Evolutionary conservation across 2,797 vertebrate genomes (phyloP).

Genomic region (Petrocephalus sullivani): DNA sequence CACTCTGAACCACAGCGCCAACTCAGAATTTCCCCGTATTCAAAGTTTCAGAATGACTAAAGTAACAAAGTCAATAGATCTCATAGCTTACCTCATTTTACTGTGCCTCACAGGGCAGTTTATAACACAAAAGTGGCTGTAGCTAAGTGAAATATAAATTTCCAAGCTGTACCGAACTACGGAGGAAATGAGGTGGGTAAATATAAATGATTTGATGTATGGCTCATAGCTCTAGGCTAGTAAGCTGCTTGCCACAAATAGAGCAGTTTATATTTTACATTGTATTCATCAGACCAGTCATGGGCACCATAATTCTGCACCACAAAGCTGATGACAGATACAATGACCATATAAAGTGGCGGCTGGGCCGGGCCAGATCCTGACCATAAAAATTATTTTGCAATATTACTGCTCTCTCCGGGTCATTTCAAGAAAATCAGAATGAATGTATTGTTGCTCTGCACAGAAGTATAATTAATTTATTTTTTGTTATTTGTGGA

Average conservation of each 20-base stretch:
- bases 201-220: background rate
- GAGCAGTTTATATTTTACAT: background rate
- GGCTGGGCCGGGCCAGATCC: background rate
- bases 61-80: background rate
- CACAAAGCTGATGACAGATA: background rate
- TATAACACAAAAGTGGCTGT: background rate
- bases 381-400: background rate
- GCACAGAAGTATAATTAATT: background rate
- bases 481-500: background rate
- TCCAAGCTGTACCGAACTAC: background rate
- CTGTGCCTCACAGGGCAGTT: background rate
- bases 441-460: background rate
- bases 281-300: background rate
- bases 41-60: background rate
- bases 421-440: background rate
- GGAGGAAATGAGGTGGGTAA: background rate
- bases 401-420: background rate
- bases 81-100: constrained; percentile 1
- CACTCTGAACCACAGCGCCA: background rate
- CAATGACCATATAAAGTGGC: background rate
- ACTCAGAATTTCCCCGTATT: background rate
- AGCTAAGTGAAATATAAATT: background rate
- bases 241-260: background rate
- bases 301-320: background rate
- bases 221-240: constrained; percentile 3